Conservation (phyloP, 2,888 invertebrate species). For the Hymenopus coronatus region DNA sequence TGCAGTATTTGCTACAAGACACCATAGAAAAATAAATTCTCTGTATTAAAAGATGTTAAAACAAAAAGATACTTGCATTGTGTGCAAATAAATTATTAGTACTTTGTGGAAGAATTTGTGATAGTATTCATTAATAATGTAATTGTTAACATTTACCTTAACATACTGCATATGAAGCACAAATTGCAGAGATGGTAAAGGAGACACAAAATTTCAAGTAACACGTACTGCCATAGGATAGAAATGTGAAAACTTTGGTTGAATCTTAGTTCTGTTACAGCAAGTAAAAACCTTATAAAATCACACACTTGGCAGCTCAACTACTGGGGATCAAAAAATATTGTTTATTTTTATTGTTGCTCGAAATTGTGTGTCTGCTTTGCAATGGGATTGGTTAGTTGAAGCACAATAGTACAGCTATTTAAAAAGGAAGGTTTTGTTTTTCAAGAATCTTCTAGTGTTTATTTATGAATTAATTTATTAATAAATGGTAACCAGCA, state of each 20-base stretch:
- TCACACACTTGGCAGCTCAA: too few species aligned
- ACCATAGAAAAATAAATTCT: background rate
- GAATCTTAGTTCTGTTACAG: too few species aligned
- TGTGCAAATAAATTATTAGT: background rate
- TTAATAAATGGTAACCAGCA: constrained; percentile 17
- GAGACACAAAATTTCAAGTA: background rate
- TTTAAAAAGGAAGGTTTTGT: background rate
- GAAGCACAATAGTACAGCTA: background rate
- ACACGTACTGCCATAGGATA: background rate
- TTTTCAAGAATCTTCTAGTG: background rate
- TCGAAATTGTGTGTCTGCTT: background rate
- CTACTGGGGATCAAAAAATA: too few species aligned
- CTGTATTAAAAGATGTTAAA: background rate
- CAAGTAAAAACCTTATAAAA: too few species aligned
- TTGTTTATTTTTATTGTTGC: background rate
- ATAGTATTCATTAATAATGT: background rate
- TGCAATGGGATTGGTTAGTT: background rate
- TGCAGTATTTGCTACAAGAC: constrained; percentile 23
- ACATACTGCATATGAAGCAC: background rate
- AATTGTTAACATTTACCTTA: background rate
- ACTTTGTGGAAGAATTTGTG: background rate
- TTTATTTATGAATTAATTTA: constrained; percentile 18
- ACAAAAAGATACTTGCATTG: background rate
- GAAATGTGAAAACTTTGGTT: too few species aligned
- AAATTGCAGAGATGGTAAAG: background rate